Evolutionary conservation across 37 sponge, comb jelly and placozoan genomes (phyloP).

Genomic region (Dysidea cf. avara): DNA sequence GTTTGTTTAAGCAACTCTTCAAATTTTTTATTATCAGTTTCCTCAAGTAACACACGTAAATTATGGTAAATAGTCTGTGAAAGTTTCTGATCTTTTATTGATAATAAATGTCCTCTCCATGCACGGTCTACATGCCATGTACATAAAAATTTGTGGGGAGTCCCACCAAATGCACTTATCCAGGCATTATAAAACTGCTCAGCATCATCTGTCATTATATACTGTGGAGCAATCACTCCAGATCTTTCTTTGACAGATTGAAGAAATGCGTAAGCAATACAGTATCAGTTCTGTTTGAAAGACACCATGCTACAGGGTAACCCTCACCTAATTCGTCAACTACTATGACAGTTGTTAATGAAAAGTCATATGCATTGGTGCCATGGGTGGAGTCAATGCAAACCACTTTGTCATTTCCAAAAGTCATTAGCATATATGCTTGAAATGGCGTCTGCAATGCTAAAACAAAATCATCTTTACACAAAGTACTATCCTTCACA

Average conservation of each 20-base stretch:
- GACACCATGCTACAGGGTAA: constrained; percentile 23
- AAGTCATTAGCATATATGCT: neutral
- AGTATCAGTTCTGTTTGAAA: neutral
- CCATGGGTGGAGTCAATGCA: constrained; percentile 14
- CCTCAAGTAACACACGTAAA: constrained; percentile 8
- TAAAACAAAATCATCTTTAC: neutral
- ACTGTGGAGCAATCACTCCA: neutral
- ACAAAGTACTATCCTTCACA: neutral
- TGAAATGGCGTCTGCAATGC: constrained; percentile 9
- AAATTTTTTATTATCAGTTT: constrained; percentile 6
- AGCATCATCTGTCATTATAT: neutral
- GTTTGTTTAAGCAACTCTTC: too few species aligned
- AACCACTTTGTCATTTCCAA: neutral
- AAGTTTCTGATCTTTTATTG: neutral
- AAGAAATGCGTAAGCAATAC: neutral
- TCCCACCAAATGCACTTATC: neutral
- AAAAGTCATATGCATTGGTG: constrained; percentile 17
- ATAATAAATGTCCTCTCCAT: neutral
- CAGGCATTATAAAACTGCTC: constrained; percentile 2
- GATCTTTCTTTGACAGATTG: too few species aligned
- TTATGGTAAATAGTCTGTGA: neutral
- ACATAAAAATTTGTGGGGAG: neutral
- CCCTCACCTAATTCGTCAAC: constrained; percentile 26
- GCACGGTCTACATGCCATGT: constrained; percentile 7
- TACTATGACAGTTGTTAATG: constrained; percentile 10